Evolutionary conservation across 2,888 invertebrate genomes (phyloP), one percentile per base, ranked within the genome.

Genomic region (Mermis nigrescens): DNA sequence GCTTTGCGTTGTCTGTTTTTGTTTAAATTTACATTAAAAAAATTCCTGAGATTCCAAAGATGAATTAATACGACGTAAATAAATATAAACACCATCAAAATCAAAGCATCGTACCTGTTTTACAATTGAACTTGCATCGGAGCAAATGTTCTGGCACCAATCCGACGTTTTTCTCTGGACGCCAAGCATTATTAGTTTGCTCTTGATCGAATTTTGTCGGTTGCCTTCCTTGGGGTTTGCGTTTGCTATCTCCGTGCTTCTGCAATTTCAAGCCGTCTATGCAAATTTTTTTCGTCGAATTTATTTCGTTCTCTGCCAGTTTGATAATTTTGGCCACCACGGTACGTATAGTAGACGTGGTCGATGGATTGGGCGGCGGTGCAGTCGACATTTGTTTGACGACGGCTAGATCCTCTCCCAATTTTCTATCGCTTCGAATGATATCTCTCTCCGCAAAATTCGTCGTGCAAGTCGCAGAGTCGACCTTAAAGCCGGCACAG

Each of bases 311-410:
- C 29, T 57, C 57, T n/a, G 45, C 57, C 29, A 27, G 46, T 27
- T 46, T 32, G 4, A 57, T 57, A 46, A 57, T 45, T 12, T 31
- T 45, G 12, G 46, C 57, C 26, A 57, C 57, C 28, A 57, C 57
- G 28, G 28, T 31, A 22, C 45, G 57, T 2, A 57, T 28, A 3
- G 57, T 46, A 27, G 38, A 38, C 38, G 38, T 12, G 38, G 38
- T n/a, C n/a, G n/a, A n/a, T n/a, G n/a, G n/a, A n/a, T n/a, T n/a
- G n/a, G n/a, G n/a, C n/a, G n/a, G n/a, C n/a, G n/a, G n/a, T n/a
- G n/a, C n/a, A n/a, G n/a, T n/a, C n/a, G n/a, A n/a, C n/a, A n/a
- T n/a, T n/a, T n/a, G n/a, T n/a, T n/a, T n/a, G n/a, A n/a, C n/a
- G n/a, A n/a, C n/a, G n/a, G n/a, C n/a, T n/a, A n/a, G n/a, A n/a